These are phyloP conservation scores for Lipophrys pholis DNA, from an alignment of 2,113 vertebrate species.

Conservation along the genomic window DNA sequence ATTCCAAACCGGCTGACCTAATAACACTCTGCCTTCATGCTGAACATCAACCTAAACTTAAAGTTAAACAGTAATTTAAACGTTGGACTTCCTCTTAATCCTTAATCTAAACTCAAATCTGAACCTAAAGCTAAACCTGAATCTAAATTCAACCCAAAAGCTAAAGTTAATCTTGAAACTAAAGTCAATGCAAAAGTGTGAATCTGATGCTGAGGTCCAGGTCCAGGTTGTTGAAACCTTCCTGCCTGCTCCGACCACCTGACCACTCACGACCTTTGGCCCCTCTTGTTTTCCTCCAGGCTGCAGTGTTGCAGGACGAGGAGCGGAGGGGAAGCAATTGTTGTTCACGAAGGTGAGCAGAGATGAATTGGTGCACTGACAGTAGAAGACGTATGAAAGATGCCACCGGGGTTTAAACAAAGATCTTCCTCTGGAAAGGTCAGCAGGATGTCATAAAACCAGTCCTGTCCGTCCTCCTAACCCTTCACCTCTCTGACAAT, in stretches of 20 bases:
- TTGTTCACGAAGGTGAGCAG: constrained; percentile 35
- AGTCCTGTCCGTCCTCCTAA: constrained; percentile 41
- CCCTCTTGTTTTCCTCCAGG: constrained; percentile 23
- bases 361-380: constrained; percentile 25
- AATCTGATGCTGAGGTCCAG: no score
- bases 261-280: constrained; percentile 12
- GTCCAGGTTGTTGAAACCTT: neutral
- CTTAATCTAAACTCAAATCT: no score
- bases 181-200: no score
- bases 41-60: no score
- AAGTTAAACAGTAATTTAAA: no score
- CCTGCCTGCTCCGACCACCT: constrained; percentile 5
- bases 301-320: constrained; percentile 26
- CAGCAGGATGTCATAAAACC: constrained; percentile 42
- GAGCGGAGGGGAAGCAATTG: constrained; percentile 24
- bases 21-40: no score
- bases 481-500: constrained; percentile 25
- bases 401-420: constrained; percentile 44
- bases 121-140: no score
- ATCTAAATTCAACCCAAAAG: no score
- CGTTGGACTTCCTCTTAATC: no score
- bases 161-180: no score
- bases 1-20: no score
- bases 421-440: constrained; percentile 50
- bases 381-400: constrained; percentile 45